Conservation (phyloP, 2,113 vertebrate species). For the Rhynchomys soricoides region DNA sequence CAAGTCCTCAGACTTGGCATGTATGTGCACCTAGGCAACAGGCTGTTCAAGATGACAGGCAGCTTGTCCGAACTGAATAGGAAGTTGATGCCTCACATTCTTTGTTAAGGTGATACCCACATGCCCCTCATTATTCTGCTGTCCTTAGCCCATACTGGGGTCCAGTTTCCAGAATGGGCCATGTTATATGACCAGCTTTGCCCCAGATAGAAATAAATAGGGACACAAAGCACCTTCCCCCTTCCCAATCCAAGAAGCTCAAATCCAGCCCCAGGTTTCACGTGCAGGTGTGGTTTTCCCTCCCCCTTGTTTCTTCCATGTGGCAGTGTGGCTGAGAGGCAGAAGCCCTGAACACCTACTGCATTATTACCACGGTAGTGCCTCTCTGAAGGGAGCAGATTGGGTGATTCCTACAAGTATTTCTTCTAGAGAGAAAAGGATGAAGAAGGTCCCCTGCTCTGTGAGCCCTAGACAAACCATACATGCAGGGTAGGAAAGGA, state of each 20-base stretch:
- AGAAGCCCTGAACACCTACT: background rate
- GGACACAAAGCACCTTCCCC: background rate
- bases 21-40: background rate
- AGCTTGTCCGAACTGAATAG: background rate
- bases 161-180: background rate
- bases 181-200: background rate
- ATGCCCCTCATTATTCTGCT: background rate
- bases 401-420: background rate
- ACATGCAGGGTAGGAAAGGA: background rate
- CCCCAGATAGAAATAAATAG: background rate
- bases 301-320: background rate
- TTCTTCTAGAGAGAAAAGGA: constrained; percentile 48
- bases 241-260: background rate
- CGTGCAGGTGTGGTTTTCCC: background rate
- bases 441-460: constrained; percentile 43
- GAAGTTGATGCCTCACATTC: rapidly evolving
- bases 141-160: too few species aligned
- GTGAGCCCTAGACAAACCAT: constrained; percentile 26
- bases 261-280: background rate
- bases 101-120: background rate
- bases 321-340: background rate
- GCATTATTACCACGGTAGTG: background rate
- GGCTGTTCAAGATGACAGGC: too few species aligned
- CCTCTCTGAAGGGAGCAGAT: constrained; percentile 28
- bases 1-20: background rate